Evolutionary conservation across 30 jellyfish, hydroid and myxozoan species (phyloP), one percentile per base, ranked within the genome.

Genomic region (Chrysaora quinquecirrha): DNA sequence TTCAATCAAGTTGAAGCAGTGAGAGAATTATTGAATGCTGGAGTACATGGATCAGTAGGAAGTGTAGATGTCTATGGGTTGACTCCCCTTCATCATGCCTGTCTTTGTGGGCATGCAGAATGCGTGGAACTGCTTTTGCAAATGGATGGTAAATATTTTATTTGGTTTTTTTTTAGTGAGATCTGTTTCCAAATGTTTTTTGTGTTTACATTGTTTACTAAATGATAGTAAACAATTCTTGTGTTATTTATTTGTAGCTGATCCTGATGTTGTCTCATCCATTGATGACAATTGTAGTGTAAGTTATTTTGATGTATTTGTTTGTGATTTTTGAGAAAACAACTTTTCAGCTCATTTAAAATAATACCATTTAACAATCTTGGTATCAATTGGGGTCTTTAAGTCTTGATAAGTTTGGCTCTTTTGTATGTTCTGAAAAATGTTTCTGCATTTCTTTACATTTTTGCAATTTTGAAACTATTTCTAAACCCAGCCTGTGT

Each of bases 11-110:
- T 64, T 21, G 88, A 79, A 10, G 49, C 76, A 22, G 60, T 93
- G 73, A 83, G 64, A 46, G 88, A 82, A 0, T 78, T 86, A 19
- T 82, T 93, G 0, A 48, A 78, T 56, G 89, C 90, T 35, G 97
- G 93, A n/a, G 90, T 84, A 0, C 81, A 82, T 81, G 98, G 98
- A 11, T 38, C 69, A 1, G 96, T 93, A 12, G 67, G 75, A 0
- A 85, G 95, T 34, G 66, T 50, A 60, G 97, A 93, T 52, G 34
- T 22, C 12, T 31, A 30, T 23, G 97, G 97, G 1, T 56, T 90
- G 60, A 93, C 98, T 10, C 95, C 96, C 0, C 82, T 93, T 35
- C 98, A 93, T 64, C 89, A 78, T 58, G 98, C 98, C 11, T 96
- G 96, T 0, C 32, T 64, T 3, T 80, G 71, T 73, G 98, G 98